Evolutionary conservation across 2,113 vertebrate species (phyloP).

Genomic region (Orcinus orca): DNA sequence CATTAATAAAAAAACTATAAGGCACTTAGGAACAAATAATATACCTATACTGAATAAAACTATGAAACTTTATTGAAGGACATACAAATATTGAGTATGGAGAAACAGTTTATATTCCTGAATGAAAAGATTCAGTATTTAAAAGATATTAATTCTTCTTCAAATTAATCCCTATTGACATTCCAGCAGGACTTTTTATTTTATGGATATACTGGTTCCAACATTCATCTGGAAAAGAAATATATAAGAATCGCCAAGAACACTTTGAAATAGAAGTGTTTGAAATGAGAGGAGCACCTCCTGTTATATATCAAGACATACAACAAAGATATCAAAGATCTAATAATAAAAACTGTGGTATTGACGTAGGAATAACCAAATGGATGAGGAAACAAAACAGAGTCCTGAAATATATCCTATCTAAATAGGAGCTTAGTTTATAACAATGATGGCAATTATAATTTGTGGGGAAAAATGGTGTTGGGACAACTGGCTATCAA

Average conservation of each 20-base stretch:
- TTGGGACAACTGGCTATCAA: background rate
- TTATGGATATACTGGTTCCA: background rate
- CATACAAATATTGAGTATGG: background rate
- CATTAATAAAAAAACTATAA: background rate
- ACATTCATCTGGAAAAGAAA: background rate
- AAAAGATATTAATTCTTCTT: slow-evolving; percentile 7
- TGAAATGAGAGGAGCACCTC: background rate
- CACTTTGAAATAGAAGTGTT: background rate
- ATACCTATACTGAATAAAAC: background rate
- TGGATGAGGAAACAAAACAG: background rate
- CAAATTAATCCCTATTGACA: background rate
- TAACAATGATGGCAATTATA: background rate
- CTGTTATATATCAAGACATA: background rate
- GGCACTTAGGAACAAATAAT: background rate
- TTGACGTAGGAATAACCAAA: background rate
- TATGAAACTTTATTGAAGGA: background rate
- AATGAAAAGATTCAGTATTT: background rate
- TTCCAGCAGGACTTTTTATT: background rate
- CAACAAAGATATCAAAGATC: background rate
- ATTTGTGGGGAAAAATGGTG: background rate
- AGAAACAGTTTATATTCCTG: background rate
- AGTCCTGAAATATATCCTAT: background rate
- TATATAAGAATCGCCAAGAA: background rate
- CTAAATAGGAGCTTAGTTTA: background rate
- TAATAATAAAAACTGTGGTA: background rate